phyloP scores from a whole-genome alignment of 2,113 vertebrate species.

The Rhagologus leucostigma region DNA sequence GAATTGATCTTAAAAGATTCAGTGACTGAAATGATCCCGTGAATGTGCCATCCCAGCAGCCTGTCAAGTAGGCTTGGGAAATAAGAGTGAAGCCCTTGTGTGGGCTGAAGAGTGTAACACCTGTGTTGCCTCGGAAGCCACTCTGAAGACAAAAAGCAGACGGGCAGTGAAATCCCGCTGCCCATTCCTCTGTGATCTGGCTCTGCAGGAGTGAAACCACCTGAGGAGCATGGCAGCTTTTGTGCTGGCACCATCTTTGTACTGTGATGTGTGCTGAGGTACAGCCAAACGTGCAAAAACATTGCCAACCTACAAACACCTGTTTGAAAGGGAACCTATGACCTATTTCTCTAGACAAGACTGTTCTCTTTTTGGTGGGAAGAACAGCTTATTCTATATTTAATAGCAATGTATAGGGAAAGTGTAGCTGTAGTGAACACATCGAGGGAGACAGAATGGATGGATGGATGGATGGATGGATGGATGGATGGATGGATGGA shows the following conservation, averaged over 20 bases:
- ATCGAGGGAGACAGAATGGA: neutral
- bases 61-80: neutral
- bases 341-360: neutral
- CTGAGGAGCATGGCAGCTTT: neutral
- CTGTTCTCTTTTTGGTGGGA: neutral
- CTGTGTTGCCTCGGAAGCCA: neutral
- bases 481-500: neutral
- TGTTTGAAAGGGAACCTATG: neutral
- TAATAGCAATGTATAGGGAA: neutral
- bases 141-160: neutral
- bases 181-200: neutral
- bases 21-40: neutral
- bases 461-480: neutral
- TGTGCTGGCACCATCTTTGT: neutral
- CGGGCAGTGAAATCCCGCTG: neutral
- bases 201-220: neutral
- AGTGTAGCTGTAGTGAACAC: neutral
- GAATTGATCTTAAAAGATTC: neutral
- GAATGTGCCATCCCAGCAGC: neutral
- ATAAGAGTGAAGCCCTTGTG: neutral
- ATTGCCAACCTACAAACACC: neutral
- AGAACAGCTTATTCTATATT: neutral
- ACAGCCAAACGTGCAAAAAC: neutral
- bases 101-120: neutral
- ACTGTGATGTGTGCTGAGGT: fast-evolving